Percentiles rank a stretch among this genome's conserved stretches.
Conservation (phyloP, 2,888 invertebrate genomes). For the Catonia carolina region DNA sequence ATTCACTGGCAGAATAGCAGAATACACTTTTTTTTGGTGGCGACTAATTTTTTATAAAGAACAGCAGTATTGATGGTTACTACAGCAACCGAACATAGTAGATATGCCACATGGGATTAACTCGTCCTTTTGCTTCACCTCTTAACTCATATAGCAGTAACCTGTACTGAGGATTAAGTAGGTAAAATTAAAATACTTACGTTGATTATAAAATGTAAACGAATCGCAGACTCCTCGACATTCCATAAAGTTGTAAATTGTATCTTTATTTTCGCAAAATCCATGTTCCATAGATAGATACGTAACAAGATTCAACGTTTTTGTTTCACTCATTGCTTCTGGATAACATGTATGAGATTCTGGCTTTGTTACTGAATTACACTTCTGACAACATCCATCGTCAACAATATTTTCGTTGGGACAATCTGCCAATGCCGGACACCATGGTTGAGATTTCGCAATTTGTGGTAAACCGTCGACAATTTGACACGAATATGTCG, state of each 20-base stretch:
- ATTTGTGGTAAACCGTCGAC: slow-evolving; percentile 23
- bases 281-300: slow-evolving; percentile 48
- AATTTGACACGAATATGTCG: slow-evolving; percentile 51
- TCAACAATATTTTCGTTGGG: slow-evolving; percentile 48
- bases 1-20: too few species aligned
- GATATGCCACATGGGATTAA: too few species aligned
- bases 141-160: too few species aligned
- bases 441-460: slow-evolving; percentile 37
- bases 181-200: too few species aligned
- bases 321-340: slow-evolving; percentile 45
- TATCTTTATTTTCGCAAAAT: slow-evolving; percentile 55
- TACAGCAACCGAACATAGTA: too few species aligned
- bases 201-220: slow-evolving; percentile 57
- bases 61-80: too few species aligned
- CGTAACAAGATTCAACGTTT: slow-evolving; percentile 55
- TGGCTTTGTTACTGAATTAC: slow-evolving; percentile 48
- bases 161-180: too few species aligned
- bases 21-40: too few species aligned
- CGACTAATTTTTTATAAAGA: too few species aligned
- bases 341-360: slow-evolving; percentile 53
- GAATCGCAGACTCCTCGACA: slow-evolving; percentile 66
- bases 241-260: slow-evolving; percentile 57
- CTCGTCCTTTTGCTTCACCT: too few species aligned
- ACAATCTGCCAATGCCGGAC: slow-evolving; percentile 58
- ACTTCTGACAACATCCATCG: slow-evolving; percentile 62